phyloP scores from a whole-genome alignment of 2,797 vertebrate species.

The Otolemur crassicaudatus region DNA sequence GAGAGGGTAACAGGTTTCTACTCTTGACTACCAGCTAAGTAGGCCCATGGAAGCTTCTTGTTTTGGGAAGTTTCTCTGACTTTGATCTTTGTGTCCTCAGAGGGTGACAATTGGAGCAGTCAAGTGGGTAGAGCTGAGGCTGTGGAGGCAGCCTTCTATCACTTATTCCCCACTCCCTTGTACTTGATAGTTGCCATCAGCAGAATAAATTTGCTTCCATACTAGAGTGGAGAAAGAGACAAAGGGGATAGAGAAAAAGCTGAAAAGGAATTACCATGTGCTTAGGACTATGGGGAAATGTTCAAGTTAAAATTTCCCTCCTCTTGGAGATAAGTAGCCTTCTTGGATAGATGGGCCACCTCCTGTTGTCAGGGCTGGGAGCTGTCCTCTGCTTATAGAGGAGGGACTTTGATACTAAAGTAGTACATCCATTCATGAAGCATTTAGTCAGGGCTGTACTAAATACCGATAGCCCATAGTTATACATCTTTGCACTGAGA shows the following conservation, averaged over 20 bases:
- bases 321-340: not conserved
- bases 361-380: constrained; percentile 63
- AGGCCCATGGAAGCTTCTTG: constrained; percentile 4
- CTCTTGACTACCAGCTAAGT: not conserved
- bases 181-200: not conserved
- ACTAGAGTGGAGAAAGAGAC: constrained; percentile 31
- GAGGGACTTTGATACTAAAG: not conserved
- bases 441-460: not conserved
- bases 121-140: not conserved
- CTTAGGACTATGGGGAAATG: not conserved
- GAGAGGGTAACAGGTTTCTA: constrained; percentile 23
- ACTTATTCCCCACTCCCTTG: not conserved
- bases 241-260: not conserved
- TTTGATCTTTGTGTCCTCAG: constrained; percentile 58
- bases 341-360: not conserved
- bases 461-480: not conserved
- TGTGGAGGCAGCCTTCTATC: not conserved
- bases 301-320: constrained; percentile 34
- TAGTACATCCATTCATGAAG: not conserved
- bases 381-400: not conserved
- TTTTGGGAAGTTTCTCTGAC: constrained; percentile 44
- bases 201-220: constrained; percentile 48
- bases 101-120: not conserved
- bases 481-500: not conserved
- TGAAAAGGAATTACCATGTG: constrained; percentile 54